phyloP scores from a whole-genome alignment of 2,113 vertebrate genomes.

The Brachyhypopomus gauderio region DNA sequence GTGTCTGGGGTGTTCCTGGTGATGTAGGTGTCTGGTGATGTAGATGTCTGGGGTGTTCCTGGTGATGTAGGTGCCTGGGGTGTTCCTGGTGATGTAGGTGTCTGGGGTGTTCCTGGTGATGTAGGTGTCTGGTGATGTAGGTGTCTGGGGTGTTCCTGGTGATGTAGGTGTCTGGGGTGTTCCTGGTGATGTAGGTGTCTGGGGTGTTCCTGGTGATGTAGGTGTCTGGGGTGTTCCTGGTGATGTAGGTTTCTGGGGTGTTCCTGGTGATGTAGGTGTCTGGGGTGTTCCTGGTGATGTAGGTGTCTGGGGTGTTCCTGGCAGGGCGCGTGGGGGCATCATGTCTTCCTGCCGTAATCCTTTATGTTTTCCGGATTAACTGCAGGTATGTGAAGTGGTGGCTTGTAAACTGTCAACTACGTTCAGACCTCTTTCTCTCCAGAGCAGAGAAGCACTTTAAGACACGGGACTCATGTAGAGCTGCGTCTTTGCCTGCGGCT shows the following conservation, averaged over 20 bases:
- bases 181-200: too few species aligned
- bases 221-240: not conserved
- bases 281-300: too few species aligned
- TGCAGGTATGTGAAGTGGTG: not conserved
- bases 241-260: not conserved
- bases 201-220: too few species aligned
- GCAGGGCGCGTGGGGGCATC: not conserved
- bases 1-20: too few species aligned
- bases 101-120: too few species aligned
- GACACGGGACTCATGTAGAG: slow-evolving; percentile 23
- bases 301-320: not conserved
- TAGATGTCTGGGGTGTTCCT: too few species aligned
- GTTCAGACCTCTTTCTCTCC: slow-evolving; percentile 11
- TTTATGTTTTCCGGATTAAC: not conserved
- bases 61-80: not conserved
- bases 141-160: too few species aligned
- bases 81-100: not conserved
- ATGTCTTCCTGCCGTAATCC: not conserved
- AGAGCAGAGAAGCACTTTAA: not conserved
- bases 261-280: too few species aligned
- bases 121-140: too few species aligned
- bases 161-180: too few species aligned
- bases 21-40: too few species aligned
- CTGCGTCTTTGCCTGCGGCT: not conserved
- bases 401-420: not conserved